phyloP scores from a whole-genome alignment of 2,888 invertebrate genomes.

The Abscondita cerata region DNA sequence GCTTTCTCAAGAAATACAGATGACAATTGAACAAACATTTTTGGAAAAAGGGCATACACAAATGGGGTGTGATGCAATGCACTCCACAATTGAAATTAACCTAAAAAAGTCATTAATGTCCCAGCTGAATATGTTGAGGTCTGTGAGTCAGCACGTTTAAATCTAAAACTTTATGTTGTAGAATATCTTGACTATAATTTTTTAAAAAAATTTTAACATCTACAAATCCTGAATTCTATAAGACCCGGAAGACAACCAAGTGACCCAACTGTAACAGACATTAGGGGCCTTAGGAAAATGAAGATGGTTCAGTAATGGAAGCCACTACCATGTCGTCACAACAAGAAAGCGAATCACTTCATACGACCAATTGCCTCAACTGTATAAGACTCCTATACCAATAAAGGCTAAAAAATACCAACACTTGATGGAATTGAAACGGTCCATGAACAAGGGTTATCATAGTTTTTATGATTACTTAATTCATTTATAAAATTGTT shows the following conservation, averaged over 20 bases:
- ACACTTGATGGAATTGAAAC: too few species aligned
- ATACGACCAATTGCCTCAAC: too few species aligned
- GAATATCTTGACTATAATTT: not conserved
- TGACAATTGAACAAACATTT: not conserved
- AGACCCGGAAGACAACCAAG: not conserved
- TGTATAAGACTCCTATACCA: too few species aligned
- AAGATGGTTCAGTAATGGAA: not conserved
- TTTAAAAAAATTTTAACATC: not conserved
- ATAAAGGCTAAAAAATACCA: too few species aligned
- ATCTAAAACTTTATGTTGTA: not conserved
- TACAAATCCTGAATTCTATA: not conserved
- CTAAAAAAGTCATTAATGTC: not conserved
- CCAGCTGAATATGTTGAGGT: not conserved
- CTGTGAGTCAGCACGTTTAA: not conserved
- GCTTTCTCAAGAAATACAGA: not conserved
- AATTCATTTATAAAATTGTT: too few species aligned
- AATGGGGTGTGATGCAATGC: not conserved
- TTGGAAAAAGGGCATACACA: not conserved
- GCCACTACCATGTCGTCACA: not conserved
- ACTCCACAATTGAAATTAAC: not conserved
- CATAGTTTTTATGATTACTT: too few species aligned
- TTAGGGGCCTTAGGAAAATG: not conserved
- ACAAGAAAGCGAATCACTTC: too few species aligned
- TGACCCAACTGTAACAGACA: not conserved
- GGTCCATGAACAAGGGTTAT: too few species aligned